A percentile compares a stretch with the other conserved stretches of the same genome.
phyloP scores from a whole-genome alignment of 2,797 vertebrate genomes.

The Gymnocypris eckloni region DNA sequence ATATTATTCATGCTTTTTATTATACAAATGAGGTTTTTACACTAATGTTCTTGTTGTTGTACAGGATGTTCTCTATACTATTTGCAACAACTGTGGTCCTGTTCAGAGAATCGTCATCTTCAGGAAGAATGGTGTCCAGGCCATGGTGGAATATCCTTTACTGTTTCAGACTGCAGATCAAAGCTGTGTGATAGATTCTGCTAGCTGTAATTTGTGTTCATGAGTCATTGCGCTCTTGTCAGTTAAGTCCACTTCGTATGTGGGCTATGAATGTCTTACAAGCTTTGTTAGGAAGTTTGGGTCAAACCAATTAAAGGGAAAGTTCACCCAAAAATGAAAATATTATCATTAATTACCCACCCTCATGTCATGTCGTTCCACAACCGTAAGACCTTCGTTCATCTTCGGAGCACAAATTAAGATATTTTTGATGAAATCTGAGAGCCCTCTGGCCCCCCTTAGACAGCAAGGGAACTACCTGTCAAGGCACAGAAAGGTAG shows the following conservation, averaged over 20 bases:
- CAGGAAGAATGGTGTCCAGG: constrained; percentile 95
- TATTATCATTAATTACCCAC: neutral
- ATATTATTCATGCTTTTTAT: neutral
- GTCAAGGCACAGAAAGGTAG: too few relatives aligned
- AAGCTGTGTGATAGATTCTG: neutral
- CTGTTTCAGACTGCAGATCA: neutral
- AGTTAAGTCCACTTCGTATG: neutral
- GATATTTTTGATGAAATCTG: too few relatives aligned
- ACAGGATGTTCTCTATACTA: constrained; percentile 95
- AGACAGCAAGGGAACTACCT: too few relatives aligned
- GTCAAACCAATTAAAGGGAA: neutral
- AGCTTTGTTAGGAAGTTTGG: neutral
- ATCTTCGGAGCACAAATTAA: neutral
- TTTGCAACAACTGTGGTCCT: constrained; percentile 96
- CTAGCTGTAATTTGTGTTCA: neutral
- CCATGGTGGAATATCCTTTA: constrained; percentile 99
- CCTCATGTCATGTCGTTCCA: too few relatives aligned
- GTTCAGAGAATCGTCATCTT: constrained; percentile 98
- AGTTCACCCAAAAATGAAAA: neutral
- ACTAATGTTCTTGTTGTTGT: constrained; percentile 64
- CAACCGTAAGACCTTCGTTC: too few relatives aligned
- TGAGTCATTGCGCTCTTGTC: neutral
- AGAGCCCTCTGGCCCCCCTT: too few relatives aligned
- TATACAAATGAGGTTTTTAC: neutral
- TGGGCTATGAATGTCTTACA: neutral